These are phyloP conservation scores for Sympetrum striolatum DNA, from an alignment of 2,888 invertebrate genomes.

Conservation along the genomic window DNA sequence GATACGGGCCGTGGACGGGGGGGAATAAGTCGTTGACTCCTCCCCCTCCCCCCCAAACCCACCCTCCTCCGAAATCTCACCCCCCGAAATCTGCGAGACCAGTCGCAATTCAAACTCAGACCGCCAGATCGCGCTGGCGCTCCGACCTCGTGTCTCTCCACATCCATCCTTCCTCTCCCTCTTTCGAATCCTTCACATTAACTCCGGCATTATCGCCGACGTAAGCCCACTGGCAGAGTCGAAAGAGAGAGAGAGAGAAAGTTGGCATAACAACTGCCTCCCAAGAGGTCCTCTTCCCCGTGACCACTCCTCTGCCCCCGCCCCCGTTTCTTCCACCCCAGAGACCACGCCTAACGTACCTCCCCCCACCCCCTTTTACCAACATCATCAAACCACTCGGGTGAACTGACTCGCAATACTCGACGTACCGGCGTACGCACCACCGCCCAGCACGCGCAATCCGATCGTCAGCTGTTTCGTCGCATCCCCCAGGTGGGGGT, in stretches of 20 bases:
- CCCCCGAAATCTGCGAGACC: background rate
- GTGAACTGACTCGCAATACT: slow-evolving; percentile 6
- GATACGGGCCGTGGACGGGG: background rate
- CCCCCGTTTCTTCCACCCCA: background rate
- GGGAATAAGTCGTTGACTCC: background rate
- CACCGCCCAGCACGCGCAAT: background rate
- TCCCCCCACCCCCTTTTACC: background rate
- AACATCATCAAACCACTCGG: background rate
- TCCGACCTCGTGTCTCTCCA: background rate
- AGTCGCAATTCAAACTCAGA: background rate
- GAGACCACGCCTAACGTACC: background rate
- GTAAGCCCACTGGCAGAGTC: background rate
- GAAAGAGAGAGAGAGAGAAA: background rate
- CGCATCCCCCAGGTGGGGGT: background rate
- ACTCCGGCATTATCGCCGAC: slow-evolving; percentile 15
- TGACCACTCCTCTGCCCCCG: background rate
- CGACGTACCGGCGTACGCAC: background rate
- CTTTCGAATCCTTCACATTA: slow-evolving; percentile 5
- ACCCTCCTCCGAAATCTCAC: background rate
- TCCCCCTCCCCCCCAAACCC: background rate
- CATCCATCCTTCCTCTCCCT: background rate
- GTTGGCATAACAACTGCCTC: background rate
- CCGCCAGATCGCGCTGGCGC: slow-evolving; percentile 14
- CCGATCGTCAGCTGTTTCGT: slow-evolving; percentile 23
- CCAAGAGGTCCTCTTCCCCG: background rate